Evolutionary conservation across 2,797 vertebrate species (phyloP).

Genomic region (Carapus acus): DNA sequence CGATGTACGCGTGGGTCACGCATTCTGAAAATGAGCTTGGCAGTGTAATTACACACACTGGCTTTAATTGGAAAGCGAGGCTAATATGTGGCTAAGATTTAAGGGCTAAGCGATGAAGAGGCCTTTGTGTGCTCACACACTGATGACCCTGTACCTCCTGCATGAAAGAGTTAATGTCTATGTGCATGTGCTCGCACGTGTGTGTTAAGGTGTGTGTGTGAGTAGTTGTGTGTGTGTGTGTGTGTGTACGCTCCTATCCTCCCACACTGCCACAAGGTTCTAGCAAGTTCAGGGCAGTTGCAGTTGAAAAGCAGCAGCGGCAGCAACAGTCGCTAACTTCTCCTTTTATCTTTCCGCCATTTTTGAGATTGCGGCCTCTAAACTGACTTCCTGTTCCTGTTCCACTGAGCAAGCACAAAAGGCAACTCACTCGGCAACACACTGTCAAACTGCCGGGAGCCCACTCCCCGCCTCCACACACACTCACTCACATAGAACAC

Average conservation of each 20-base stretch:
- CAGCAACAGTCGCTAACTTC: constrained; percentile 25
- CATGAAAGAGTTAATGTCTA: no score
- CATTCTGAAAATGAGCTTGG: constrained; percentile 25
- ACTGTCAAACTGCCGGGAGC: constrained; percentile 48
- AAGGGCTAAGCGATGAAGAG: no score
- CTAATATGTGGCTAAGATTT: no score
- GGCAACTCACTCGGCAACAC: constrained; percentile 46
- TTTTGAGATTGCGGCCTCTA: constrained; percentile 38
- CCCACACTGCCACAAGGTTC: constrained; percentile 5
- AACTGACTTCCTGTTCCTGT: constrained; percentile 56
- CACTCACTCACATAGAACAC: no score
- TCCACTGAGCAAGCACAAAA: constrained; percentile 59
- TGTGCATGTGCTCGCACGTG: no score
- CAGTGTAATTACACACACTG: constrained; percentile 32
- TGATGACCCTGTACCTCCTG: no score
- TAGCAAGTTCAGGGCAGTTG: background rate
- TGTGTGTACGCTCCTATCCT: constrained; percentile 14
- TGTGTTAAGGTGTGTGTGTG: background rate
- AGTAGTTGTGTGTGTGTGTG: constrained; percentile 13
- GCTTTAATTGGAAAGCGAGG: constrained; percentile 21
- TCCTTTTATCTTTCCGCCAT: constrained; percentile 25
- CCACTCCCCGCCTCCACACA: constrained; percentile 19
- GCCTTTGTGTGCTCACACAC: constrained; percentile 3
- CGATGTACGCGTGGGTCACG: constrained; percentile 31
- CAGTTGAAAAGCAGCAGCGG: constrained; percentile 39